Conservation (phyloP, 1,140 invertebrate genomes). For the Grapholita molesta region DNA sequence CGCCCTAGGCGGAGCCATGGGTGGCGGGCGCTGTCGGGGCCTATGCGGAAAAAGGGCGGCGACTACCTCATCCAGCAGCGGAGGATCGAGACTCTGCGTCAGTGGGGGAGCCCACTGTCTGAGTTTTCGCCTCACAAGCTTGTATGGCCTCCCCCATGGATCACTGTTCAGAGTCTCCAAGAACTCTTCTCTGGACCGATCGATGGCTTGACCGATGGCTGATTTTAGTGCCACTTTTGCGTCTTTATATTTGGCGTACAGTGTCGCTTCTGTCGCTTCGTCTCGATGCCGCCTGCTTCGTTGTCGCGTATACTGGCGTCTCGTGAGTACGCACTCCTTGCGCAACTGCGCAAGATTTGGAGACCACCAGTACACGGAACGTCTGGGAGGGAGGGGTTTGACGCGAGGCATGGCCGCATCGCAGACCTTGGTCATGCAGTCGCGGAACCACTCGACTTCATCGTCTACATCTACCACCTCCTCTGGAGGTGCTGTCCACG, state of each 20-base stretch:
- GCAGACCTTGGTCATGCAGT: too few species aligned
- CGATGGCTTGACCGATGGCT: background rate
- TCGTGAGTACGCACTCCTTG: too few species aligned
- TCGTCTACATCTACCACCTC: conserved; percentile 79
- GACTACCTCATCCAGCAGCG: background rate
- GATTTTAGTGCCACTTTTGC: background rate
- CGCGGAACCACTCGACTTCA: too few species aligned
- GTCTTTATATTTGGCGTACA: background rate
- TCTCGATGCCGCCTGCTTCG: background rate
- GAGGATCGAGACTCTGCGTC: conserved; percentile 14
- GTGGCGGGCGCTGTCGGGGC: background rate
- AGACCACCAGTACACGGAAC: too few species aligned
- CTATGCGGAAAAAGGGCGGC: background rate
- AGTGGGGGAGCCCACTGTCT: conserved; percentile 19
- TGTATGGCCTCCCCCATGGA: conserved; percentile 27
- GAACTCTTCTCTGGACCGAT: background rate
- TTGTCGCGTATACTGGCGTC: too few species aligned
- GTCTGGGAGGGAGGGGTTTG: too few species aligned
- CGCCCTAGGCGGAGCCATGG: background rate
- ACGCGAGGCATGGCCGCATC: too few species aligned
- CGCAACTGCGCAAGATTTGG: too few species aligned
- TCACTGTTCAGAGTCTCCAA: conserved; percentile 18
- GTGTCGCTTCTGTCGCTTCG: conserved; percentile 65
- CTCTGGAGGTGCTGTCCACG: background rate
- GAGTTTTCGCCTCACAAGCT: background rate